Base-by-base conservation (phyloP, 23 tunicate genomes). In the Diplosoma virens region DNA sequence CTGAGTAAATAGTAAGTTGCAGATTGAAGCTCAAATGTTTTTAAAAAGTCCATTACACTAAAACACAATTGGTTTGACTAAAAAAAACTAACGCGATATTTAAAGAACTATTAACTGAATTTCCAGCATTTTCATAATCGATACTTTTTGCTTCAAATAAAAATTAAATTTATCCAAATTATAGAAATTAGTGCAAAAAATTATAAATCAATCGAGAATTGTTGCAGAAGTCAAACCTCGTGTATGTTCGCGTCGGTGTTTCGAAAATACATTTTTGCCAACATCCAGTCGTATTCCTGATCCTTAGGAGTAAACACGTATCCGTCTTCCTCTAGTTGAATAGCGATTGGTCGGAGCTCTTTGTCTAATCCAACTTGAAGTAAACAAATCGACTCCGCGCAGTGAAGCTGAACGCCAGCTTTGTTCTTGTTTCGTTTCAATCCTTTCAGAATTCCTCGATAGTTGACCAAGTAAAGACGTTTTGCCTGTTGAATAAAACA, bases 241-340 rank as follows among this genome's bases (percentile, higher is more conserved):
- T 75, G 81, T 1, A 68, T 4, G 59, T 35, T 75, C 30, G 31
- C 36, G 29, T 64, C 67, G 23, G 67, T 55, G 33, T 25, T 45
- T 30, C 79, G 78, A 36, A 59, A 88, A 48, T 87, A 76, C 75
- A 88, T 37, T 69, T 82, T 82, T 18, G 95, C 95, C 67, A 88
- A 45, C 67, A 88, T 30, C 95, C 95, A 88, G 37, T 88, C 88
- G 29, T 75, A 27, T 1, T 77, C 63, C 27, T 58, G 18, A 59
- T 82, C 95, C 17, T 34, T 24, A 0, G 85, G 93, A 28, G 88
- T 82, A 24, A 82, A 82, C 25, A 88, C 26, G 0, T 85, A 46
- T 3, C 79, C 84, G 25, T 47, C 16, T n/a, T 82, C 80, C 5
- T 66, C 88, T 23, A 88, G 58, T 52, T 82, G 95, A 35, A 88